These are phyloP conservation scores for Sphecodes monilicornis DNA, from an alignment of 2,888 invertebrate species.

Conservation along the genomic window DNA sequence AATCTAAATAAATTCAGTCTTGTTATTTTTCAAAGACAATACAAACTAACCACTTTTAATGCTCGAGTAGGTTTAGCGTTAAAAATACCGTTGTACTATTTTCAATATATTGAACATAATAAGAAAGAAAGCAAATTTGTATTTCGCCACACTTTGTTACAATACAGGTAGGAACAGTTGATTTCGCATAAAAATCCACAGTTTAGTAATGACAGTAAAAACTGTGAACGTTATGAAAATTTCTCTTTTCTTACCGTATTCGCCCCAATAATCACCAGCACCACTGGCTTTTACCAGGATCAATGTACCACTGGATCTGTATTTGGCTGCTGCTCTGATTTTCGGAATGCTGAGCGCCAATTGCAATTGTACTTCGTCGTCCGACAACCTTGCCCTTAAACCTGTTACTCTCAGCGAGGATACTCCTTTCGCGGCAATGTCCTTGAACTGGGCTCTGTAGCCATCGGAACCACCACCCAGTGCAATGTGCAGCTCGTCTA, in stretches of 20 bases:
- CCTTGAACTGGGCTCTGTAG: constrained; percentile 92
- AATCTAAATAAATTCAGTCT: too few species aligned
- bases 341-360: constrained; percentile 92
- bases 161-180: too few species aligned
- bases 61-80: too few species aligned
- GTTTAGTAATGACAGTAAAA: neutral
- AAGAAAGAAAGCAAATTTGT: too few species aligned
- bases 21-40: too few species aligned
- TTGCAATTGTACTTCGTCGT: constrained; percentile 92
- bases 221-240: neutral
- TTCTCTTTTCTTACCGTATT: constrained; percentile 88
- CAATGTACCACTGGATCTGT: constrained; percentile 92
- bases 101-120: too few species aligned
- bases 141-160: too few species aligned
- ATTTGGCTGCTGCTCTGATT: constrained; percentile 92
- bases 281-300: constrained; percentile 93
- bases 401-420: constrained; percentile 92
- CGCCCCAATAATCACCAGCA: constrained; percentile 95
- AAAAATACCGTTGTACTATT: too few species aligned
- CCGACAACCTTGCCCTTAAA: constrained; percentile 87
- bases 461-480: constrained; percentile 93
- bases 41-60: too few species aligned
- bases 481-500: constrained; percentile 93
- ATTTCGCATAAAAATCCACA: too few species aligned
- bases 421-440: constrained; percentile 92